Conservation (phyloP, 2,797 vertebrate genomes). For the Botia almorhae region DNA sequence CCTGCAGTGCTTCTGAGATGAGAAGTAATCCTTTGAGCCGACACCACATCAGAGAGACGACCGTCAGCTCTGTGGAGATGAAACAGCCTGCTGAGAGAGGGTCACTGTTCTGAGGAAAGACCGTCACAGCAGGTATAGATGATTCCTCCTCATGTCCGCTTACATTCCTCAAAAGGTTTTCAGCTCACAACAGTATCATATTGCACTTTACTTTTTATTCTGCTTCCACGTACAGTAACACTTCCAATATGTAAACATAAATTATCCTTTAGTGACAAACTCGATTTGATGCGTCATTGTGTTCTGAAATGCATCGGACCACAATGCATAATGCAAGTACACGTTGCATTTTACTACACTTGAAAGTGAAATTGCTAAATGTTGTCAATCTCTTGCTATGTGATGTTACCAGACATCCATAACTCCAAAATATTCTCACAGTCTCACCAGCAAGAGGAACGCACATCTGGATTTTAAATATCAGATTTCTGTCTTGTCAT, state of each 20-base stretch:
- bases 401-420: too few relatives aligned
- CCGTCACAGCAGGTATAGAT: neutral
- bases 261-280: too few relatives aligned
- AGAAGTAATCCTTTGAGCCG: neutral
- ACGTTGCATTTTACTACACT: too few relatives aligned
- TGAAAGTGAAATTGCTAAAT: too few relatives aligned
- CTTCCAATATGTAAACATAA: too few relatives aligned
- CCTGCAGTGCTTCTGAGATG: neutral
- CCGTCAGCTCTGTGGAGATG: neutral
- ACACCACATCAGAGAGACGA: neutral
- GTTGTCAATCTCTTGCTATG: too few relatives aligned
- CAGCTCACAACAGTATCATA: neutral
- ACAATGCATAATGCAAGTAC: too few relatives aligned
- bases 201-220: neutral
- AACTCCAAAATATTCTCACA: neutral
- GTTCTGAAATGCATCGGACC: too few relatives aligned
- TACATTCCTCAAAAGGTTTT: neutral
- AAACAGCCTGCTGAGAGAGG: neutral
- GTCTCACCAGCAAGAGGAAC: neutral
- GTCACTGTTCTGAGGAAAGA: neutral
- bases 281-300: too few relatives aligned
- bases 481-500: slow-evolving; percentile 12
- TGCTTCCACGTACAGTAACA: neutral
- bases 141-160: neutral
- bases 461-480: slow-evolving; percentile 38